Percentiles rank a stretch among this genome's conserved stretches.
phyloP scores from a whole-genome alignment of 2,113 vertebrate species.

The Willisornis vidua region DNA sequence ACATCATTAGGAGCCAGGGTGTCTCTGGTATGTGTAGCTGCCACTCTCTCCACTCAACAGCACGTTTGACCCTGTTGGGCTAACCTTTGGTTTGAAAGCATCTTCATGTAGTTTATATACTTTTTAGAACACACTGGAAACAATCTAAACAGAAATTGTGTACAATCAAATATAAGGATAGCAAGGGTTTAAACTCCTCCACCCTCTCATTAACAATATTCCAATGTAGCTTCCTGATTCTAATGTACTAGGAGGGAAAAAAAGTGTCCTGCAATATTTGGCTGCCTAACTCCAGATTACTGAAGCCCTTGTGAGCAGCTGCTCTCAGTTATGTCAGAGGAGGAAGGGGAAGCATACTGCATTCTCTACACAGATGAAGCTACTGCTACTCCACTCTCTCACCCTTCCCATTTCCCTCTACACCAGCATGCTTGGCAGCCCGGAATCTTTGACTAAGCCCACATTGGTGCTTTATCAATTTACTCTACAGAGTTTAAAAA shows the following conservation, averaged over 20 bases:
- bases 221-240: not conserved
- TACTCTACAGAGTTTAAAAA: not conserved
- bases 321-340: not conserved
- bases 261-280: not conserved
- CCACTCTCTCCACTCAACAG: not conserved
- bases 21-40: not conserved
- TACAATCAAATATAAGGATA: not conserved
- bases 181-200: not conserved
- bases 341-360: not conserved
- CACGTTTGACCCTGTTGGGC: not conserved
- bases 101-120: not conserved
- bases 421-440: not conserved
- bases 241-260: not conserved
- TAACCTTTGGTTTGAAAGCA: not conserved
- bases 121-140: not conserved
- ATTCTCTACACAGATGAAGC: accelerated
- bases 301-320: not conserved
- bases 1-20: accelerated
- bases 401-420: not conserved
- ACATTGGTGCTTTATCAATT: not conserved
- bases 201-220: not conserved
- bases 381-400: not conserved
- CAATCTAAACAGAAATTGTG: not conserved
- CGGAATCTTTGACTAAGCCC: not conserved
- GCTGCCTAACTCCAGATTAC: not conserved